Conservation (phyloP, 2,113 vertebrate genomes). For the Melanocharis versteri region DNA sequence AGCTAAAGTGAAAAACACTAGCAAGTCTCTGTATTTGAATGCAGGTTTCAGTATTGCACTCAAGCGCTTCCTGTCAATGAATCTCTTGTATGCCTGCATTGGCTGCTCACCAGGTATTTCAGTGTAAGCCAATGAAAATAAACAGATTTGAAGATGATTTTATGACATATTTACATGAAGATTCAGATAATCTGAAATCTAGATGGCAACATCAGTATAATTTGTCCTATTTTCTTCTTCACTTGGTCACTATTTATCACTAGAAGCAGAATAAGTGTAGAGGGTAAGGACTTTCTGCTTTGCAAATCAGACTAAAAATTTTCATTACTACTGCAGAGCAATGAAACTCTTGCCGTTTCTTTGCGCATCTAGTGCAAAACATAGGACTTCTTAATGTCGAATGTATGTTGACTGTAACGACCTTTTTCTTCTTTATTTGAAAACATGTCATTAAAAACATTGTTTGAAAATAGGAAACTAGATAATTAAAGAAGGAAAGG, state of each 20-base stretch:
- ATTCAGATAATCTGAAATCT: not conserved
- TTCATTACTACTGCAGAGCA: not conserved
- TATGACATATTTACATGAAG: not conserved
- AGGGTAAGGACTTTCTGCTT: not conserved
- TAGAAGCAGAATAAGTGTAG: not conserved
- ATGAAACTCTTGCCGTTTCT: not conserved
- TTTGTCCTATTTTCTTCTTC: not conserved
- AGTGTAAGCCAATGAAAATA: not conserved
- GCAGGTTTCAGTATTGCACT: not conserved
- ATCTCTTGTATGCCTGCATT: not conserved
- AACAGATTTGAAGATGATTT: not conserved
- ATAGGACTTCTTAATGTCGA: not conserved
- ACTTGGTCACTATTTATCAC: not conserved
- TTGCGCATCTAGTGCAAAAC: not conserved
- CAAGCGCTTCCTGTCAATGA: not conserved
- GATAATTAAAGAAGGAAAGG: not conserved
- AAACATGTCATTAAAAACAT: not conserved
- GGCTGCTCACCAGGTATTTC: not conserved
- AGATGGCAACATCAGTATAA: not conserved
- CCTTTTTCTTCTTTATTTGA: not conserved
- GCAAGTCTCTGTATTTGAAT: not conserved
- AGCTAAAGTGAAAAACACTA: not conserved
- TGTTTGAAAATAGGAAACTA: not conserved
- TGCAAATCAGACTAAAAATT: not conserved
- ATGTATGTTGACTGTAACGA: not conserved